These are phyloP conservation scores for Dicyrtoma fusca DNA, from an alignment of 2,888 invertebrate genomes.

Conservation along the genomic window DNA sequence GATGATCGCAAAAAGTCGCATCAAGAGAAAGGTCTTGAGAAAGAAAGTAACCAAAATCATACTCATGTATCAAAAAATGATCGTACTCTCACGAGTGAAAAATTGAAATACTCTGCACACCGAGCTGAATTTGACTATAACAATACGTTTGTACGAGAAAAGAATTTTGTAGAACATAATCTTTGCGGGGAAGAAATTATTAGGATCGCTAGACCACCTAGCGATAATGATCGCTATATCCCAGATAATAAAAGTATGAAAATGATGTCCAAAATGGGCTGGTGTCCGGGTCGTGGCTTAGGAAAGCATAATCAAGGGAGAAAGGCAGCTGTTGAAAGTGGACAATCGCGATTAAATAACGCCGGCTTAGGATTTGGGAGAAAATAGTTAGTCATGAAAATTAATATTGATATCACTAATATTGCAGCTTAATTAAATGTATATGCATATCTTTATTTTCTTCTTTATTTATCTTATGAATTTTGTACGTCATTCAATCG, in stretches of 20 bases:
- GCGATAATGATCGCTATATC: background rate
- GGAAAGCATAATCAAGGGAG: constrained; percentile 33
- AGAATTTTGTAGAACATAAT: background rate
- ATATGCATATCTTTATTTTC: too few relatives aligned
- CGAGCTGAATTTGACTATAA: background rate
- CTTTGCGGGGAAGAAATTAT: constrained; percentile 16
- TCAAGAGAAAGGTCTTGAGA: background rate
- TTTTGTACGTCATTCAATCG: too few relatives aligned
- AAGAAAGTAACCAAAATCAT: background rate
- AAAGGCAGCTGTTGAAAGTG: constrained; percentile 14
- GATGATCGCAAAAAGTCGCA: too few relatives aligned
- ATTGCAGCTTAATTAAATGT: too few relatives aligned
- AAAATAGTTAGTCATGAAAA: background rate
- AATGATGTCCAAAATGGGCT: constrained; percentile 33
- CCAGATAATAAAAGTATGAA: constrained; percentile 4
- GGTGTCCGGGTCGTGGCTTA: constrained; percentile 22
- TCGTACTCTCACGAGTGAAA: background rate
- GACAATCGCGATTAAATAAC: background rate
- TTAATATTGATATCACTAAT: too few relatives aligned
- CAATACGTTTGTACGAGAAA: constrained; percentile 3
- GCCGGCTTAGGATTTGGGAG: constrained; percentile 25
- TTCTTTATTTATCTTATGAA: too few relatives aligned
- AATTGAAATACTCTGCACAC: too few relatives aligned
- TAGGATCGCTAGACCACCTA: constrained; percentile 14
- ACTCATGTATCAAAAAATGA: too few relatives aligned